These are phyloP conservation scores for Scatophagus argus DNA, from an alignment of 2,113 vertebrate genomes.

Conservation along the genomic window DNA sequence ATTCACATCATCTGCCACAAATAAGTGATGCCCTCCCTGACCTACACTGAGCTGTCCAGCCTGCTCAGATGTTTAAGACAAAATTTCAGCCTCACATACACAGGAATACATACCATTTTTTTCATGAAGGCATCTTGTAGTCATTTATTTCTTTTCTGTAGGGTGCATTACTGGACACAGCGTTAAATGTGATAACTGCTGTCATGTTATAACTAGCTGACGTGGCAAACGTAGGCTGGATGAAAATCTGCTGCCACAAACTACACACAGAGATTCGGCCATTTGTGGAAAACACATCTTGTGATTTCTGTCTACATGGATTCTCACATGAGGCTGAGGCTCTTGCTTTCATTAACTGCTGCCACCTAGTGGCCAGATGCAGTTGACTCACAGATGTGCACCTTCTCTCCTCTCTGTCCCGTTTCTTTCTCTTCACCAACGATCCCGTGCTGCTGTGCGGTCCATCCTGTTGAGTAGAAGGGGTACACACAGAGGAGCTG, in stretches of 20 bases:
- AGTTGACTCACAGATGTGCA: conserved; percentile 27
- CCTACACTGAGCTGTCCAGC: not conserved
- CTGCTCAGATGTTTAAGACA: not conserved
- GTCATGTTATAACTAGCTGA: not conserved
- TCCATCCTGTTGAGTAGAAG: conserved; percentile 93
- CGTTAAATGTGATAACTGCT: not conserved
- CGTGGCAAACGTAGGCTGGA: not conserved
- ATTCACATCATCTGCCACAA: conserved; percentile 43
- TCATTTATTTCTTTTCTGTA: not conserved
- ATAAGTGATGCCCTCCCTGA: conserved; percentile 14
- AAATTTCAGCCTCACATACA: not conserved
- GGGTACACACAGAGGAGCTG: conserved; percentile 99
- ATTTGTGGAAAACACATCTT: not conserved
- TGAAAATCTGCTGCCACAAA: not conserved
- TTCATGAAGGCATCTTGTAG: not conserved
- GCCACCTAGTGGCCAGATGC: conserved; percentile 59
- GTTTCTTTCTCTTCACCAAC: conserved; percentile 80
- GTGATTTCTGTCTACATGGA: conserved; percentile 3
- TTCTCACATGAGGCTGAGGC: conserved; percentile 1
- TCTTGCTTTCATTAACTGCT: conserved; percentile 46
- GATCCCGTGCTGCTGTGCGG: conserved; percentile 83
- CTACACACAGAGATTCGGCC: not conserved
- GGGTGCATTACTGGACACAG: not conserved
- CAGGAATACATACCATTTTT: not conserved
- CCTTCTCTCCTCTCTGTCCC: conserved; percentile 80